These are phyloP conservation scores for Brachionus manjavacas DNA, from an alignment of 1,140 invertebrate genomes.

Conservation along the genomic window DNA sequence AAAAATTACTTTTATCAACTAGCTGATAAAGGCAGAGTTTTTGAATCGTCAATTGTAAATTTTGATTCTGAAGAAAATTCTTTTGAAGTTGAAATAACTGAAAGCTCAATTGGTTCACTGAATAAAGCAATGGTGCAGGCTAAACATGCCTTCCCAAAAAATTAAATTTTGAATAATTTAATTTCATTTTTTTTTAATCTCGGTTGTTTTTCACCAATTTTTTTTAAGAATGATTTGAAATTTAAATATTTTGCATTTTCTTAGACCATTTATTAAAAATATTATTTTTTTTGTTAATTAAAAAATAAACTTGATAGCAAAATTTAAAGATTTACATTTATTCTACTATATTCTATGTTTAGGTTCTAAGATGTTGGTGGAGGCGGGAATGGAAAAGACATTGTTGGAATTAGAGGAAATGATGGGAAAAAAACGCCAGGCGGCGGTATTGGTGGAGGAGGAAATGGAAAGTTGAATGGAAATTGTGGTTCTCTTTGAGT, in stretches of 20 bases:
- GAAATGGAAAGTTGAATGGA: neutral
- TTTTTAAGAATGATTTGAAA: neutral
- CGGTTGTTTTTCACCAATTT: neutral
- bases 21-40: neutral
- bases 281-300: neutral
- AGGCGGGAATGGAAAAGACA: neutral
- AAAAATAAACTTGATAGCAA: neutral
- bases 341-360: neutral
- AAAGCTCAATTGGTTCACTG: neutral
- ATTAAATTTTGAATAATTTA: neutral
- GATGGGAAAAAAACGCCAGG: neutral
- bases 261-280: neutral
- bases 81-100: neutral
- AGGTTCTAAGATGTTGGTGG: neutral
- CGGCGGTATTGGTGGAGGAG: neutral
- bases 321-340: neutral
- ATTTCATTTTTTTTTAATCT: neutral
- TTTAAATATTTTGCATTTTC: neutral
- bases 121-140: neutral
- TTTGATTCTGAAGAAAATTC: neutral
- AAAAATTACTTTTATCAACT: neutral
- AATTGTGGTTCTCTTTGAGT: neutral
- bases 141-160: neutral
- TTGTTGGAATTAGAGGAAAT: neutral
- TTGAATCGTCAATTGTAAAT: neutral